A percentile compares a stretch with the other conserved stretches of the same genome.
Conservation (phyloP, 2,113 vertebrate species). For the Heloderma charlesbogerti region DNA sequence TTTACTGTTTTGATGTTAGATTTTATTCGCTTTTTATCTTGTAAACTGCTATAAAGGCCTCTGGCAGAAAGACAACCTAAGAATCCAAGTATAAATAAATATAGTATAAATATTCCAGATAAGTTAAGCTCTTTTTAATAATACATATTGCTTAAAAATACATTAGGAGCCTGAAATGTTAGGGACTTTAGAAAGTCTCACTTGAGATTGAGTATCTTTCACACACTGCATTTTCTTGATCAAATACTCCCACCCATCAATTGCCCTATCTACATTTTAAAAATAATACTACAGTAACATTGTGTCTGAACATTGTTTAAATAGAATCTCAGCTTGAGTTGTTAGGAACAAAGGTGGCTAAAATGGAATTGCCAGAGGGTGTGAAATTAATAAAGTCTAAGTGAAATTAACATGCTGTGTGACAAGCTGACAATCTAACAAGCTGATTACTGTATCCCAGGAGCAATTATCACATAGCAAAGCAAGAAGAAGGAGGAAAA, state of each 20-base stretch:
- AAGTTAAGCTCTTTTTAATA: not conserved
- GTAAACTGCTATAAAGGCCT: not conserved
- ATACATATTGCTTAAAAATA: not conserved
- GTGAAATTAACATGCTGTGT: conserved; percentile 39
- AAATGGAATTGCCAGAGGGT: conserved; percentile 36
- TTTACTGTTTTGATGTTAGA: not conserved
- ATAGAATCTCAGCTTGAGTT: conserved; percentile 9
- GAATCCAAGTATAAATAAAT: not conserved
- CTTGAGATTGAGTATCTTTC: not conserved
- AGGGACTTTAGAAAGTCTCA: not conserved
- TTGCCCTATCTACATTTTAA: not conserved
- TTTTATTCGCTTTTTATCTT: not conserved
- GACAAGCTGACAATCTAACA: conserved; percentile 39
- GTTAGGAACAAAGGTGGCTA: conserved; percentile 24
- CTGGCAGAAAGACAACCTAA: not conserved
- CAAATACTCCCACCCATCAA: not conserved
- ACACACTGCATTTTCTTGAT: conserved; percentile 10
- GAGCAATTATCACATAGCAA: conserved; percentile 34
- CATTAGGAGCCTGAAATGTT: accelerated
- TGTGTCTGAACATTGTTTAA: not conserved
- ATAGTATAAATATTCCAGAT: not conserved
- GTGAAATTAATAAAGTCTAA: conserved; percentile 42
- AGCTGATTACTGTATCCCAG: conserved; percentile 31
- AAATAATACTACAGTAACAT: not conserved
- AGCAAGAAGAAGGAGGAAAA: not conserved